Evolutionary conservation across 2,888 invertebrate genomes (phyloP).

Genomic region (Drosophila affinis): DNA sequence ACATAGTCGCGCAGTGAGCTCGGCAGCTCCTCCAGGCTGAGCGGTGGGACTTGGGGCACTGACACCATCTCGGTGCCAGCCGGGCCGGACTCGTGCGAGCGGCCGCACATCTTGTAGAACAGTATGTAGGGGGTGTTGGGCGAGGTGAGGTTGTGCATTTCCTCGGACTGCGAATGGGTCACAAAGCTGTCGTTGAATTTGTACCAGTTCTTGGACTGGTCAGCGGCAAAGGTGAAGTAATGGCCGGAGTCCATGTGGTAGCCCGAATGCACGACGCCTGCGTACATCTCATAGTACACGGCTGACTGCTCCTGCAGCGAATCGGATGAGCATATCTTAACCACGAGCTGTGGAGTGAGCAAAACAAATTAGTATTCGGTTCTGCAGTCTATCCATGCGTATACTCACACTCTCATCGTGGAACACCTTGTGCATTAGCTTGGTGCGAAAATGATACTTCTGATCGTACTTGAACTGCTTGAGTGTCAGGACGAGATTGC

Average conservation of each 20-base stretch:
- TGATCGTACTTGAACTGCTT: constrained; percentile 92
- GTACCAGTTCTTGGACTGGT: constrained; percentile 87
- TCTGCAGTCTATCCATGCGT: no score
- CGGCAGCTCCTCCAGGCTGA: constrained; percentile 81
- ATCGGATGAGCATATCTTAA: constrained; percentile 83
- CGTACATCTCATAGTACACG: constrained; percentile 89
- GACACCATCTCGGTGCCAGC: constrained; percentile 74
- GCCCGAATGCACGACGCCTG: constrained; percentile 93
- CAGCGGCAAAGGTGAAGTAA: constrained; percentile 92
- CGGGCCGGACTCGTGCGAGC: constrained; percentile 66
- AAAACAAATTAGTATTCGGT: not conserved
- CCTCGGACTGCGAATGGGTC: constrained; percentile 85
- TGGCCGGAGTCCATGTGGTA: constrained; percentile 93
- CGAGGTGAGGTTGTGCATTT: constrained; percentile 87
- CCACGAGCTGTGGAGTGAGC: constrained; percentile 69
- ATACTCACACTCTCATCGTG: constrained; percentile 85
- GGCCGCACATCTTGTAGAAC: constrained; percentile 87
- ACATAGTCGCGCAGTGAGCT: constrained; percentile 81
- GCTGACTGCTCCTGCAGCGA: constrained; percentile 77
- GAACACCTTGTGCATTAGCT: constrained; percentile 89
- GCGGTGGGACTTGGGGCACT: constrained; percentile 74
- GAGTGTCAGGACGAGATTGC: constrained; percentile 91
- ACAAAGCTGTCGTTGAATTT: constrained; percentile 93
- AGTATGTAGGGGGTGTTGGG: constrained; percentile 93
- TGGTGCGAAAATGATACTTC: constrained; percentile 90